These are phyloP conservation scores for Caiman crocodilus DNA, from an alignment of 2,797 vertebrate genomes.

Conservation along the genomic window DNA sequence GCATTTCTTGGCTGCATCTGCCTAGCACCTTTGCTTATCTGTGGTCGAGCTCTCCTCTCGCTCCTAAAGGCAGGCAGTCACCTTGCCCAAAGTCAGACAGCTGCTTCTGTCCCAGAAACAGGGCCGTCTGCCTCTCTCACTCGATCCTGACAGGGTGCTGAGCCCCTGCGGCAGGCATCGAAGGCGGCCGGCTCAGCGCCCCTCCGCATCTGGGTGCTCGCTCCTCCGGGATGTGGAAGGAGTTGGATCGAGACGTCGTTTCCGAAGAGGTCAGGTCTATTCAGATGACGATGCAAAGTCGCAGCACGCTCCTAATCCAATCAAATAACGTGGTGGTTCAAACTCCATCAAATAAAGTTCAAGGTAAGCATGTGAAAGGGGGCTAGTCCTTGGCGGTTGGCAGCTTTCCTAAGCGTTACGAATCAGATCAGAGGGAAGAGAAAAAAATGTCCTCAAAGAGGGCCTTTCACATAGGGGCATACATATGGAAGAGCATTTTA, in stretches of 20 bases:
- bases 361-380: constrained; percentile 53
- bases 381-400: constrained; percentile 33
- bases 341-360: constrained; percentile 47
- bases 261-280: constrained; percentile 44
- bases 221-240: not conserved
- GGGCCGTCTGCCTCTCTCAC: not conserved
- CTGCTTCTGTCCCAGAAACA: not conserved
- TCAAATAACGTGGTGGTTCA: not conserved
- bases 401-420: constrained; percentile 54
- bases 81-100: constrained; percentile 11
- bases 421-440: constrained; percentile 19
- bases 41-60: not conserved
- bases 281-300: constrained; percentile 32
- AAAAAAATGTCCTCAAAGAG: constrained; percentile 2
- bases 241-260: not conserved
- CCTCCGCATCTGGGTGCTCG: not conserved
- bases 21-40: not conserved
- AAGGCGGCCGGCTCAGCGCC: not conserved
- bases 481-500: not conserved
- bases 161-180: not conserved
- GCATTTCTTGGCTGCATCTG: not conserved
- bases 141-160: not conserved
- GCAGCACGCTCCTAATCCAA: constrained; percentile 49
- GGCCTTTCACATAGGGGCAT: not conserved
- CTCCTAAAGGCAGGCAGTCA: not conserved